phyloP scores from a whole-genome alignment of 2,888 invertebrate species.

The Liposcelis brunnea region DNA sequence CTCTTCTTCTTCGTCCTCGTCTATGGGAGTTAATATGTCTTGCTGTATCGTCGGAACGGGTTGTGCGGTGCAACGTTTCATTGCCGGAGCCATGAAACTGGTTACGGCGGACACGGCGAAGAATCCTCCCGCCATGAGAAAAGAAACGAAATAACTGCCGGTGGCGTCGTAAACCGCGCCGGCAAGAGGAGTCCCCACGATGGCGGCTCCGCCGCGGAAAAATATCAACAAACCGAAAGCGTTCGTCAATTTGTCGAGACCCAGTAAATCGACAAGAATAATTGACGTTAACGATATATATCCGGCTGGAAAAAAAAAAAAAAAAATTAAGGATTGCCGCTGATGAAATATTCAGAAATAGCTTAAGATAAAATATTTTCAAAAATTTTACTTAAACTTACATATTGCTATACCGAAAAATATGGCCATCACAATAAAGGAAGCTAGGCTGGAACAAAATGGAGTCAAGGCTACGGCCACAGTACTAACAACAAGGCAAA shows the following conservation, averaged over 20 bases:
- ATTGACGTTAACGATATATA: conserved; percentile 97
- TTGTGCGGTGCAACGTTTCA: conserved; percentile 37
- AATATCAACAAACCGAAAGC: conserved; percentile 92
- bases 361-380: not conserved
- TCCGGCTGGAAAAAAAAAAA: conserved; percentile 47
- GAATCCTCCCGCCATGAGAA: conserved; percentile 80
- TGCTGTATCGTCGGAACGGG: conserved; percentile 43
- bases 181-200: conserved; percentile 66
- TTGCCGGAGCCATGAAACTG: conserved; percentile 63
- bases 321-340: not conserved
- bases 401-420: conserved; percentile 86
- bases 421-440: conserved; percentile 64
- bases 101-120: conserved; percentile 71
- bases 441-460: conserved; percentile 56
- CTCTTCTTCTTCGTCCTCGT: conserved; percentile 53
- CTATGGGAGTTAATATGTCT: conserved; percentile 65
- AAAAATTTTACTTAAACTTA: conserved; percentile 32
- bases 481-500: conserved; percentile 80
- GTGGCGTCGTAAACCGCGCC: conserved; percentile 86
- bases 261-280: conserved; percentile 82
- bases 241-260: conserved; percentile 82
- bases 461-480: conserved; percentile 69
- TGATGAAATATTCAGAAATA: conserved; percentile 2
- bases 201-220: conserved; percentile 87
- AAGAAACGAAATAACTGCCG: conserved; percentile 68